Percentiles rank a stretch among this genome's conserved stretches.
Conservation (phyloP, 2,113 vertebrate species). For the Calypte anna region DNA sequence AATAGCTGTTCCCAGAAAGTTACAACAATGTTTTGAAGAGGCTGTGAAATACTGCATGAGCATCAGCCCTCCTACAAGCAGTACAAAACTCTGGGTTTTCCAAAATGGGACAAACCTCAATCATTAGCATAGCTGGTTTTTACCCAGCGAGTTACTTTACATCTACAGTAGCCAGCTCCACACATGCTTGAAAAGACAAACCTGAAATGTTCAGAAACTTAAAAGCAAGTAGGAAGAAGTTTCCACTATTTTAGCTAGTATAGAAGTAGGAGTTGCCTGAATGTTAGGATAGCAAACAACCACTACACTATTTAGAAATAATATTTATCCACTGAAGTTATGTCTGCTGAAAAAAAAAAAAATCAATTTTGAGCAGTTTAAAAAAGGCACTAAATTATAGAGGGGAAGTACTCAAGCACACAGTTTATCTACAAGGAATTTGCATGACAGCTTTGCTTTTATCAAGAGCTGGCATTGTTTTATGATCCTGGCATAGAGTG, state of each 20-base stretch:
- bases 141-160: not conserved
- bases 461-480: not conserved
- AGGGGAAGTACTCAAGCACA: slow-evolving; percentile 3
- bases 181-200: not conserved
- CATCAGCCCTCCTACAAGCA: not conserved
- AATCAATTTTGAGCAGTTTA: not conserved
- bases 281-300: slow-evolving; percentile 18
- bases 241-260: not conserved
- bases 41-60: not conserved
- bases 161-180: not conserved
- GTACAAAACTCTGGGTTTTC: not conserved
- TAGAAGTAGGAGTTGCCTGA: not conserved
- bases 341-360: not conserved
- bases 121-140: not conserved
- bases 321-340: slow-evolving; percentile 31
- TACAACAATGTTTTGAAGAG: not conserved
- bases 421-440: slow-evolving; percentile 17
- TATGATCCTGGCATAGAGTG: not conserved
- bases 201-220: not conserved
- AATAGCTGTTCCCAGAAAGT: not conserved
- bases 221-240: not conserved
- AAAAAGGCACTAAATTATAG: not conserved
- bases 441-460: not conserved
- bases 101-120: too few species aligned
- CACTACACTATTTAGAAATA: slow-evolving; percentile 27